Evolutionary conservation across 2,888 invertebrate genomes (phyloP).

Genomic region (Polydrusus pterygomalis): DNA sequence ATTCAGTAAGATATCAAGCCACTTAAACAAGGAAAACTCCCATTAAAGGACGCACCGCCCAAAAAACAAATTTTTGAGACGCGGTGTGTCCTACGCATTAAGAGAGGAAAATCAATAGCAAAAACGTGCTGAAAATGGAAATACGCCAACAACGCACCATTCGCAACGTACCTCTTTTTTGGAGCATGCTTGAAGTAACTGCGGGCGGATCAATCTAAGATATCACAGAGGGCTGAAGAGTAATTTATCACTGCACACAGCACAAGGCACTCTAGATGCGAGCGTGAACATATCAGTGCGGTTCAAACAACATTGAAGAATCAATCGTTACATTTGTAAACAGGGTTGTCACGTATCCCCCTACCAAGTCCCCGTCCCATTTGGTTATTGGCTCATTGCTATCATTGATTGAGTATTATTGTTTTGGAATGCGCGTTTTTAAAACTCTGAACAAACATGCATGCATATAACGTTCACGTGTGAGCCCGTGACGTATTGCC

Average conservation of each 20-base stretch:
- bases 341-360: conserved; percentile 72
- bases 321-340: conserved; percentile 74
- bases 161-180: conserved; percentile 50
- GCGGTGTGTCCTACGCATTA: conserved; percentile 51
- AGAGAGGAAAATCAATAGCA: conserved; percentile 56
- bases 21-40: conserved; percentile 34
- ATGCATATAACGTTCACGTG: conserved; percentile 62
- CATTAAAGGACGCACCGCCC: conserved; percentile 42
- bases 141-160: conserved; percentile 49
- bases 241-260: conserved; percentile 35
- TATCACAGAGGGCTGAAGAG: conserved; percentile 29
- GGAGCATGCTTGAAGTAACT: conserved; percentile 55
- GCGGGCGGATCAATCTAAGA: conserved; percentile 44
- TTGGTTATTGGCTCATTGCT: conserved; percentile 74
- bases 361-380: conserved; percentile 66
- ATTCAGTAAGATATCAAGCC: conserved; percentile 16
- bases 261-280: conserved; percentile 56
- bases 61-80: conserved; percentile 50
- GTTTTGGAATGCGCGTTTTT: conserved; percentile 74
- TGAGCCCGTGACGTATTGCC: conserved; percentile 64
- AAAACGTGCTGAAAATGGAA: conserved; percentile 54
- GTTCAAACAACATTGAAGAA: conserved; percentile 73
- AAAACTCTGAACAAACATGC: conserved; percentile 72
- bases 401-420: conserved; percentile 74
- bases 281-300: conserved; percentile 70